Conservation (phyloP, 2,113 vertebrate genomes). For the Eira barbara region DNA sequence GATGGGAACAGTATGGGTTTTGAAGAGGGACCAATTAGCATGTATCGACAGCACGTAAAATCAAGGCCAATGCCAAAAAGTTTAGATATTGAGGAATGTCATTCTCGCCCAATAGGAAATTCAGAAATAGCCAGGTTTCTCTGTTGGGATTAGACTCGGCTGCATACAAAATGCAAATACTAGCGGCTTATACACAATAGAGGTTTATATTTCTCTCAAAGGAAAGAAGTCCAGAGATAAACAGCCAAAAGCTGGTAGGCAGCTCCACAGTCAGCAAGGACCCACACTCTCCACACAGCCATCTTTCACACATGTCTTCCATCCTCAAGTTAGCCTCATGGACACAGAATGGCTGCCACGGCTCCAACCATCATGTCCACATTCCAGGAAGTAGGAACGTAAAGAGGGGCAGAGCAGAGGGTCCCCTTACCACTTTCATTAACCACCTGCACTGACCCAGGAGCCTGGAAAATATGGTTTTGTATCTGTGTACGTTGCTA, state of each 20-base stretch:
- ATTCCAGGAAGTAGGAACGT: not conserved
- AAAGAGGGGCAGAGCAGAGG: not conserved
- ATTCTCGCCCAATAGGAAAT: slow-evolving; percentile 43
- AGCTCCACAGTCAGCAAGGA: not conserved
- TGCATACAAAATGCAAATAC: not conserved
- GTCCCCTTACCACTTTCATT: not conserved
- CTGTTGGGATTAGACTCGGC: not conserved
- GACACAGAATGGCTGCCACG: not conserved
- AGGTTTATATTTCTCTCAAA: not conserved
- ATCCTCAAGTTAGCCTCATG: not conserved
- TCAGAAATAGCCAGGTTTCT: slow-evolving; percentile 21
- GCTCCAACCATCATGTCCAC: not conserved
- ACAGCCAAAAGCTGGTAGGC: not conserved
- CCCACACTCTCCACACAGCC: not conserved
- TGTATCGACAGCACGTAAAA: not conserved
- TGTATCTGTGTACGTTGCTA: not conserved
- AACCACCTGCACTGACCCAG: not conserved
- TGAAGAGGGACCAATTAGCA: slow-evolving; percentile 8
- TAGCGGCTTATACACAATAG: not conserved
- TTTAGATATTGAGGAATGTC: slow-evolving; percentile 17
- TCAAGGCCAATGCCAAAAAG: not conserved
- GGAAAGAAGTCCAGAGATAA: not conserved
- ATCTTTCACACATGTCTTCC: not conserved
- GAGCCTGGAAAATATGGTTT: not conserved
- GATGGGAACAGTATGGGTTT: not conserved